phyloP scores from a whole-genome alignment of 2,888 invertebrate species.

The Ceramica pisi region DNA sequence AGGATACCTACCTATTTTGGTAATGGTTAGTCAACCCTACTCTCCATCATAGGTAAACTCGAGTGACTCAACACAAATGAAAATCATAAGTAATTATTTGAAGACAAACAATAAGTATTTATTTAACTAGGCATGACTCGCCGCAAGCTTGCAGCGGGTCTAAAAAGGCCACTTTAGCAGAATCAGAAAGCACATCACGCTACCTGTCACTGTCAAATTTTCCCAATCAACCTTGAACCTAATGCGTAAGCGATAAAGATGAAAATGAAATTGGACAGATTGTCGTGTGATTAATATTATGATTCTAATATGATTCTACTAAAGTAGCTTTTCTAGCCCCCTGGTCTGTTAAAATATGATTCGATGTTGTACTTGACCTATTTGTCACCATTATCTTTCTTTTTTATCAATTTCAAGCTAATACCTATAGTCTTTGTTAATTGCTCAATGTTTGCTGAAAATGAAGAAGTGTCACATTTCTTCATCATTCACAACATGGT shows the following conservation, averaged over 20 bases:
- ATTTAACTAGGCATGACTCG: neutral
- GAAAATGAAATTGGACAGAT: too few species aligned
- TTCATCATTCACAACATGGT: constrained; percentile 10
- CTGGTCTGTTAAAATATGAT: neutral
- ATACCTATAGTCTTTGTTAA: constrained; percentile 29
- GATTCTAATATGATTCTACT: too few species aligned
- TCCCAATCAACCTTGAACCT: too few species aligned
- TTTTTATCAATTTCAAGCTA: constrained; percentile 44
- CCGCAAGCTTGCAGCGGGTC: neutral
- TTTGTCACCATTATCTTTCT: constrained; percentile 32
- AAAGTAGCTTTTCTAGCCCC: too few species aligned
- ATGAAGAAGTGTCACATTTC: constrained; percentile 14
- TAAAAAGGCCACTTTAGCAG: too few species aligned
- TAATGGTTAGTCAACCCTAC: neutral
- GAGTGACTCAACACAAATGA: constrained; percentile 25
- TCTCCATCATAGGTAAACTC: neutral
- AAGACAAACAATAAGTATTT: neutral
- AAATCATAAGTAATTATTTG: constrained; percentile 9
- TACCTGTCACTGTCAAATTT: too few species aligned
- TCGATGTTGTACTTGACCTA: constrained; percentile 46
- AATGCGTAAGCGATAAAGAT: too few species aligned
- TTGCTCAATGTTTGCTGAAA: constrained; percentile 28
- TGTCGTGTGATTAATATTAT: too few species aligned
- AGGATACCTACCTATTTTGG: too few species aligned
- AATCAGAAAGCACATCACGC: too few species aligned